Conservation (phyloP, 2,888 invertebrate genomes). For the Eristalis pertinax region DNA sequence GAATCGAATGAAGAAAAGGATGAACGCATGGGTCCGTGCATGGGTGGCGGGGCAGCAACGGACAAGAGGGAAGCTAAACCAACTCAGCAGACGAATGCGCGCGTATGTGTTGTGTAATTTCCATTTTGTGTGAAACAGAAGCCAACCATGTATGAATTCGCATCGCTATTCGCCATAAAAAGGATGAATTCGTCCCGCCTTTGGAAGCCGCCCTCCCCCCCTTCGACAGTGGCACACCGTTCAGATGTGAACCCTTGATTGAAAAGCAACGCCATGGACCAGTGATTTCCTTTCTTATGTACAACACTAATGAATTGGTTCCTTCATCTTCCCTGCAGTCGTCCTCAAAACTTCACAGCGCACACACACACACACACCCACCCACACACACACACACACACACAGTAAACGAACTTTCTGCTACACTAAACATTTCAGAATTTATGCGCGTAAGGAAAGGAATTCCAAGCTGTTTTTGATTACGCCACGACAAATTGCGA, state of each 20-base stretch:
- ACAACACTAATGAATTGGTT: conserved; percentile 71
- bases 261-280: conserved; percentile 71
- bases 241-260: conserved; percentile 67
- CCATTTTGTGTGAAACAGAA: conserved; percentile 41
- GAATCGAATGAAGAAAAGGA: neutral
- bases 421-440: conserved; percentile 67
- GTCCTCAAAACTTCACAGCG: conserved; percentile 49
- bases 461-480: conserved; percentile 63
- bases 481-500: conserved; percentile 61
- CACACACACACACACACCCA: neutral
- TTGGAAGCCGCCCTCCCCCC: neutral
- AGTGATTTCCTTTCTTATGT: conserved; percentile 70
- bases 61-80: neutral
- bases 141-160: conserved; percentile 56
- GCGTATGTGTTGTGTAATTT: conserved; percentile 26
- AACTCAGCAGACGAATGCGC: neutral
- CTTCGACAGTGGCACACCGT: neutral
- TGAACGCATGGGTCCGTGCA: neutral
- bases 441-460: conserved; percentile 64
- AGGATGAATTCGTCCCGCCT: conserved; percentile 34
- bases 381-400: neutral
- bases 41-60: neutral
- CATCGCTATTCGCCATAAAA: conserved; percentile 45
- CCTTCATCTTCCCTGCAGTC: conserved; percentile 56
- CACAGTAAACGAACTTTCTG: conserved; percentile 62